These are phyloP conservation scores for Echinarachnius parma DNA, from an alignment of 53 echinoderm and acorn worm species.

Conservation along the genomic window DNA sequence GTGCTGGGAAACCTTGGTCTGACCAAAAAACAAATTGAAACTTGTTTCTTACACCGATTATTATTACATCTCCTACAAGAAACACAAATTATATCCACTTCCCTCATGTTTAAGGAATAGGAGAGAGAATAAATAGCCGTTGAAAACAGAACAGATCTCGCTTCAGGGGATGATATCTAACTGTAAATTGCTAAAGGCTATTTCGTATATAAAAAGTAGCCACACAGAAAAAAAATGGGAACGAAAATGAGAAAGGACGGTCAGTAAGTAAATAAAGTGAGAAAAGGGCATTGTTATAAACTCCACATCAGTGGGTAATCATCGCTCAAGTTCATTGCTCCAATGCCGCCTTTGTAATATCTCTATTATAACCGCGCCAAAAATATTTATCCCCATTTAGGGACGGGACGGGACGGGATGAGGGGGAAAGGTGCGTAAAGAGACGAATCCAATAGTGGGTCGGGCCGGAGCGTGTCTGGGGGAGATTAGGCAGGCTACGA, in stretches of 20 bases:
- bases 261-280: no score
- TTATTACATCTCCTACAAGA: background rate
- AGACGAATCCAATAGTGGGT: conserved; percentile 43
- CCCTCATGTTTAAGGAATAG: background rate
- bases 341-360: conserved; percentile 33
- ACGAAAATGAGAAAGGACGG: no score
- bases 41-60: conserved; percentile 2
- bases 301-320: conserved; percentile 6
- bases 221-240: no score
- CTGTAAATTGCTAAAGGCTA: no score
- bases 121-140: background rate
- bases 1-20: background rate
- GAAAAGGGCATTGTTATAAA: conserved; percentile 6
- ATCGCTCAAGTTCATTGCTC: conserved; percentile 30
- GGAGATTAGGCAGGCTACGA: conserved; percentile 40
- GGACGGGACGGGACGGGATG: no score
- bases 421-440: no score
- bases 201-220: no score
- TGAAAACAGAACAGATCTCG: background rate
- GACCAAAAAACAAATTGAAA: conserved; percentile 27
- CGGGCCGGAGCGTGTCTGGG: conserved; percentile 18
- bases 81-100: background rate
- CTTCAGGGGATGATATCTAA: background rate
- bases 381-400: conserved; percentile 46
- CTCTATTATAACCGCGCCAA: conserved; percentile 45